Evolutionary conservation across 2,888 invertebrate species (phyloP).

Genomic region (Orchesella flavescens): DNA sequence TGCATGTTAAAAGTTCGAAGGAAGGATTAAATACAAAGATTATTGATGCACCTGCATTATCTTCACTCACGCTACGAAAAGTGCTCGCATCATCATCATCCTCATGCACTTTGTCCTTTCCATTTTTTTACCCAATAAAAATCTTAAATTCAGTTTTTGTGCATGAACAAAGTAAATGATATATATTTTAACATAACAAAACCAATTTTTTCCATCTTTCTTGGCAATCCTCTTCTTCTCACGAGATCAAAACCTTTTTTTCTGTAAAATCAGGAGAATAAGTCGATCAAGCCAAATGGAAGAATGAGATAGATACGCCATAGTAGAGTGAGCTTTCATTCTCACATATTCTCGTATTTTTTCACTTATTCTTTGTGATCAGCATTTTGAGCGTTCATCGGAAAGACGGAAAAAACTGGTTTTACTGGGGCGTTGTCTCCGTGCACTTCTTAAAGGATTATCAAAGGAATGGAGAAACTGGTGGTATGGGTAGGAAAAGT

Average conservation of each 20-base stretch:
- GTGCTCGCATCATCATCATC: background rate
- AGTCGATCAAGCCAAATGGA: constrained; percentile 13
- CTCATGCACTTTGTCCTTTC: constrained; percentile 5
- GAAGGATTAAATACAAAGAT: too few species aligned
- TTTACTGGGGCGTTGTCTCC: constrained; percentile 72
- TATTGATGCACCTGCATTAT: too few species aligned
- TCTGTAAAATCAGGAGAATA: constrained; percentile 28
- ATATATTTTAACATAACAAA: constrained; percentile 57
- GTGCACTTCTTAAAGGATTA: constrained; percentile 46
- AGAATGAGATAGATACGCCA: background rate
- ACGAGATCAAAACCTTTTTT: constrained; percentile 19
- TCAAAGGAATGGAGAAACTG: background rate
- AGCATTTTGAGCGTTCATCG: background rate
- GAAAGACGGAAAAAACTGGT: constrained; percentile 68
- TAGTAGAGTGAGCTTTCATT: background rate
- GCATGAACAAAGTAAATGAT: constrained; percentile 29
- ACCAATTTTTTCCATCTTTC: constrained; percentile 18
- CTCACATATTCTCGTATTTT: background rate
- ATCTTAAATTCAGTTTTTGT: constrained; percentile 30
- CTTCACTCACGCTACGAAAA: too few species aligned
- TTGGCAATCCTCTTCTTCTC: constrained; percentile 43
- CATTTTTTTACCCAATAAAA: constrained; percentile 50
- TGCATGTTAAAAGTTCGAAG: too few species aligned
- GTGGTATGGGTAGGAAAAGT: background rate
- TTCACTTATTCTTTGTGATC: background rate